Base-by-base conservation (phyloP, 2,888 invertebrate genomes). In the Hirtodrosophila trivittata region DNA sequence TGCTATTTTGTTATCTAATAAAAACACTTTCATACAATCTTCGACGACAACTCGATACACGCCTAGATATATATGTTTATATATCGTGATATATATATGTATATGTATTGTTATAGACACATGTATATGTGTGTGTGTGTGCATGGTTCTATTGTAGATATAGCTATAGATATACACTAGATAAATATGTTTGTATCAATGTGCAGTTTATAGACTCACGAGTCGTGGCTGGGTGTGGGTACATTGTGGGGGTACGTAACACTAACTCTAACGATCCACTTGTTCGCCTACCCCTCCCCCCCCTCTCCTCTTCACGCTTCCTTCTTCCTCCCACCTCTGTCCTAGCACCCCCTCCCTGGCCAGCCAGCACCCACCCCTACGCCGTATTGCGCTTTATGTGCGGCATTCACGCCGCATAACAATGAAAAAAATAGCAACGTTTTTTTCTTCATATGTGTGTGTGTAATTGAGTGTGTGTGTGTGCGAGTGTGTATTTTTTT, bases 371-470 rank as follows among this genome's bases (percentile, higher is more conserved):
- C 8, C 26, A n/a, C 12, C 9, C 30, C 39, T 8, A 14, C 8
- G 51, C n/a, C 46, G 54, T 33, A 51, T 50, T 66, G 68, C 62
- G 78, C 76, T 65, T 82, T 72, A 77, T 77, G 75, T 52, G 35
- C 75, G 66, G 59, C 77, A 77, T 75, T 77, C 78, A 78, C 74
- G 49, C 59, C 73, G 72, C 73, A 72, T 73, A 73, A 73, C 69
- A 72, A 72, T 72, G 60, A 69, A 54, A 49, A 47, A 30, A 41
- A 47, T 45, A 43, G 9, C 10, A 50, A 18, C 47, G 13, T 37
- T 43, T 45, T 47, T 47, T 49, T 38, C n/a, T n/a, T n/a, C n/a
- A n/a, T n/a, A n/a, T n/a, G 28, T 49, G 41, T 38, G n/a, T 25
- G 28, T 47, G 35, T 35, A n/a, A n/a, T n/a, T n/a, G n/a, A n/a